Percentiles rank a stretch among this genome's conserved stretches.
phyloP scores from a whole-genome alignment of 2,113 vertebrate species.

The Pollimyrus isidori region DNA sequence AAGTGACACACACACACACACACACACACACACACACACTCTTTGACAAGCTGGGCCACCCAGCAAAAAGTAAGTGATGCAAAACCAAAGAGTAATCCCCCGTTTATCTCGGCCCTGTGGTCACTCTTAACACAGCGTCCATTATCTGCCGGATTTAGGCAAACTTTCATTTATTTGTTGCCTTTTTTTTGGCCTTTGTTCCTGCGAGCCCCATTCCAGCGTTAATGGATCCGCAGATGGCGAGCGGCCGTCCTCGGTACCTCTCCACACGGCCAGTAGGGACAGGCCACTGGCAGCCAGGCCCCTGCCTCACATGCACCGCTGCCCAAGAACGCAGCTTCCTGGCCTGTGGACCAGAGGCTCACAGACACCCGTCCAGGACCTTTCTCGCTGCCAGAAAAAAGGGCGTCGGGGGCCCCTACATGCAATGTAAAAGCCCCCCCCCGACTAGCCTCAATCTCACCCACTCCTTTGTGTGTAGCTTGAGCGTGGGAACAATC shows the following conservation, averaged over 20 bases:
- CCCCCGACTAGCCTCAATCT: background rate
- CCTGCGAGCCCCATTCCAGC: constrained; percentile 67
- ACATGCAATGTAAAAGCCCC: background rate
- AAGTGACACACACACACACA: constrained; percentile 63
- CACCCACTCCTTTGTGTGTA: background rate
- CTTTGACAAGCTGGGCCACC: constrained; percentile 95
- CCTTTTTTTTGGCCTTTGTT: constrained; percentile 68
- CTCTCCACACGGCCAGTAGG: constrained; percentile 56
- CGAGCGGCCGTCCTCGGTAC: constrained; percentile 64
- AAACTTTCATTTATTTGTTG: constrained; percentile 97
- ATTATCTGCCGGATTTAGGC: constrained; percentile 99
- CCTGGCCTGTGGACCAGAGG: constrained; percentile 38
- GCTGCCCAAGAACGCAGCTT: constrained; percentile 41
- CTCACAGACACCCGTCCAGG: background rate
- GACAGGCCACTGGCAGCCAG: constrained; percentile 16
- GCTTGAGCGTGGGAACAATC: constrained; percentile 2
- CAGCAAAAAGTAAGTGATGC: constrained; percentile 99
- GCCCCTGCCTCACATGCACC: constrained; percentile 21
- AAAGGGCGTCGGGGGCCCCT: background rate
- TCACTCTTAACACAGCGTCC: constrained; percentile 97
- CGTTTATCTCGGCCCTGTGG: constrained; percentile 89
- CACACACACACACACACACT: constrained; percentile 32
- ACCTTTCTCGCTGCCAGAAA: background rate
- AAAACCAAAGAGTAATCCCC: constrained; percentile 96
- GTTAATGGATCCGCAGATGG: constrained; percentile 74